Percentiles rank a stretch among this genome's conserved stretches.
Evolutionary conservation across 2,113 vertebrate genomes (phyloP).

Genomic region (Hyperoodon ampullatus): DNA sequence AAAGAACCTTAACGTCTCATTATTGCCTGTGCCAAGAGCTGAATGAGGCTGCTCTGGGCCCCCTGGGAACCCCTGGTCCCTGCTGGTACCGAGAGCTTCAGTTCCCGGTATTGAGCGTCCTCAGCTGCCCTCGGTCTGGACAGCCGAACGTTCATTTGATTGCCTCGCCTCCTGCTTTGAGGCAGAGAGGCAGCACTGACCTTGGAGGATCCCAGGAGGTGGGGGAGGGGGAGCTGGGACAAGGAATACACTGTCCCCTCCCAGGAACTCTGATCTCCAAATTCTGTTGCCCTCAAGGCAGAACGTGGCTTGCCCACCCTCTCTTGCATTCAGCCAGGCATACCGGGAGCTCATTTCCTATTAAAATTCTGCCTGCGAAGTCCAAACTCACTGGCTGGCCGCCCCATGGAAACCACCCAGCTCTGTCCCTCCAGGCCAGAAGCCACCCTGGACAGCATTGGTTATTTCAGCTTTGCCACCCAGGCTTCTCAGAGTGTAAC

Average conservation of each 20-base stretch:
- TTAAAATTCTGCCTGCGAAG: not conserved
- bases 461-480: not conserved
- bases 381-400: not conserved
- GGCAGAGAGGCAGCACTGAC: not conserved
- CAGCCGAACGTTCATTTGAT: not conserved
- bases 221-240: not conserved
- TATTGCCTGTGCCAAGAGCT: not conserved
- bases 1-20: not conserved
- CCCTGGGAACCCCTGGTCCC: not conserved
- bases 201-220: not conserved
- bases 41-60: too few species aligned
- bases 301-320: not conserved
- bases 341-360: not conserved
- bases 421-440: not conserved
- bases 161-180: conserved; percentile 8
- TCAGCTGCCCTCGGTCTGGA: not conserved
- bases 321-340: not conserved
- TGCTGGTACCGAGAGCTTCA: fast-evolving
- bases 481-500: not conserved
- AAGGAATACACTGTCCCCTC: not conserved
- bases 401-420: not conserved
- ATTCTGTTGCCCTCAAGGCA: not conserved
- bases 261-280: not conserved
- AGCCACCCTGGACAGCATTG: not conserved
- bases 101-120: fast-evolving